These are phyloP conservation scores for Arvicanthis niloticus DNA, from an alignment of 2,113 vertebrate species.

Conservation along the genomic window DNA sequence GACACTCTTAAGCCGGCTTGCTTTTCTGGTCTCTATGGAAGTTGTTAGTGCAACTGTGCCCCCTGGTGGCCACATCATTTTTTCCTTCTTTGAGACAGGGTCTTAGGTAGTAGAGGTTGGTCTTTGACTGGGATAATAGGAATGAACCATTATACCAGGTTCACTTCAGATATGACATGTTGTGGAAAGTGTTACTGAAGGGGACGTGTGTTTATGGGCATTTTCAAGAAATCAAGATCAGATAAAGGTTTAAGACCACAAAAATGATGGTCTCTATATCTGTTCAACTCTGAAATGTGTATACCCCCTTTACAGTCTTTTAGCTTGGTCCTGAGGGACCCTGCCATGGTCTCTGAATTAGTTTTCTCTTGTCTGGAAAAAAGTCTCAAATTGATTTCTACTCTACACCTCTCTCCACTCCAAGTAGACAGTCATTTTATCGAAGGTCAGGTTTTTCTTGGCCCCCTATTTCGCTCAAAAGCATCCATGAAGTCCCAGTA, in stretches of 20 bases:
- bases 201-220: not conserved
- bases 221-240: not conserved
- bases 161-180: not conserved
- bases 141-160: not conserved
- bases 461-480: not conserved
- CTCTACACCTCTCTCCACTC: not conserved
- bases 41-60: constrained; percentile 46
- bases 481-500: not conserved
- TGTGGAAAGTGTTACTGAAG: not conserved
- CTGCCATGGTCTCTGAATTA: not conserved
- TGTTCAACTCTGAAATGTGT: not conserved
- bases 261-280: not conserved
- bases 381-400: not conserved
- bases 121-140: not conserved
- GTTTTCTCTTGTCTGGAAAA: not conserved
- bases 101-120: not conserved
- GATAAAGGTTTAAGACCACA: not conserved
- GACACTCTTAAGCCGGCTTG: fast-evolving
- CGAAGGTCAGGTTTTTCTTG: not conserved
- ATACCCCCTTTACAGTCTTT: not conserved
- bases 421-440: not conserved
- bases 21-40: not conserved
- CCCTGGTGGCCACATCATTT: constrained; percentile 55
- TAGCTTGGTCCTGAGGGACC: not conserved
- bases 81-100: not conserved